Evolutionary conservation across 2,888 invertebrate species (phyloP).

Genomic region (Rhingia campestris): DNA sequence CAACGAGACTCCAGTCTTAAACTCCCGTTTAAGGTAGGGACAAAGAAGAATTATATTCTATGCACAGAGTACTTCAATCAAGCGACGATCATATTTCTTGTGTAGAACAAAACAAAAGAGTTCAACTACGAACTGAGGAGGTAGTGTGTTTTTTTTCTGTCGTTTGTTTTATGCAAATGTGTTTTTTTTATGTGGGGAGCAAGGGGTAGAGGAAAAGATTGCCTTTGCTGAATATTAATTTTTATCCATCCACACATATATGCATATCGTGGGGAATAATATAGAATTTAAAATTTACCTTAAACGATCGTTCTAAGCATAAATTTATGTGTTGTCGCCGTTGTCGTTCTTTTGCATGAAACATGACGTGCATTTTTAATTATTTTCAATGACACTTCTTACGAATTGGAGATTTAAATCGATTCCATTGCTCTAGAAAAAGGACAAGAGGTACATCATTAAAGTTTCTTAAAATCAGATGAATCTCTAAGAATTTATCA

Average conservation of each 20-base stretch:
- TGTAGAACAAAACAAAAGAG: constrained; percentile 61
- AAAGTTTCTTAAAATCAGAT: constrained; percentile 3
- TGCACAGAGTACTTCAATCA: constrained; percentile 56
- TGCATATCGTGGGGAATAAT: background rate
- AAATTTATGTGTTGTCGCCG: constrained; percentile 1
- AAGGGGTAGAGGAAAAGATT: constrained; percentile 22
- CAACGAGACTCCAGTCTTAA: constrained; percentile 12
- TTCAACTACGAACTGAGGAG: constrained; percentile 51
- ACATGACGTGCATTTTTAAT: constrained; percentile 40
- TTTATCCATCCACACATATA: background rate
- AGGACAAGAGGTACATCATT: constrained; percentile 18
- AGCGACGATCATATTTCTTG: constrained; percentile 59
- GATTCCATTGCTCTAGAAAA: constrained; percentile 18
- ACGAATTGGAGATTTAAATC: constrained; percentile 22
- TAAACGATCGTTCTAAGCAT: constrained; percentile 42
- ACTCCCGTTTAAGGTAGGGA: constrained; percentile 55
- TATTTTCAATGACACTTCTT: background rate
- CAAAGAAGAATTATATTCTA: constrained; percentile 52
- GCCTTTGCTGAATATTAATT: constrained; percentile 65
- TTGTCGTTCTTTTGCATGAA: background rate
- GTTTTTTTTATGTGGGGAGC: background rate
- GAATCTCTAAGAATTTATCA: constrained; percentile 18
- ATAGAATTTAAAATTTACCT: constrained; percentile 48
- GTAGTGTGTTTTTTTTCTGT: too few species aligned
- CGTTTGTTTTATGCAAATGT: constrained; percentile 61